These are phyloP conservation scores for Thalassophryne amazonica DNA, from an alignment of 2,797 vertebrate genomes.

Conservation along the genomic window DNA sequence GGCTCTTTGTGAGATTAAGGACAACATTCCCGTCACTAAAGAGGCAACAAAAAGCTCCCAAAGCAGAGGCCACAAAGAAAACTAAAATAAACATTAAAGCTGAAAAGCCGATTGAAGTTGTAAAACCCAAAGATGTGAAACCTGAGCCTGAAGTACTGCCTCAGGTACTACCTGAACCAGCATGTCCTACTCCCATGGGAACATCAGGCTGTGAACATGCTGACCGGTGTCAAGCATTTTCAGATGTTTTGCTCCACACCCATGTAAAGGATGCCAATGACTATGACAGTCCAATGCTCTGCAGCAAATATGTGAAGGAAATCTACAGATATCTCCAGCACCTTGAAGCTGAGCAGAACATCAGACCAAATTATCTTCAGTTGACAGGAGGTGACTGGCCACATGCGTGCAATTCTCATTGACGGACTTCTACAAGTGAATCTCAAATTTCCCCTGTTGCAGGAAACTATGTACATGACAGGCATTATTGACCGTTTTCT, in stretches of 20 bases:
- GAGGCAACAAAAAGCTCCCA: constrained; percentile 59
- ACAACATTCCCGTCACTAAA: constrained; percentile 48
- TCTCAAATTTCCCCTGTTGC: constrained; percentile 81
- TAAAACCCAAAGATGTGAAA: no score
- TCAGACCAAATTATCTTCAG: constrained; percentile 76
- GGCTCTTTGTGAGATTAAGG: no score
- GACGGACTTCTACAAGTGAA: constrained; percentile 90
- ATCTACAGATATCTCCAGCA: constrained; percentile 85
- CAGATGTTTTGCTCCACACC: constrained; percentile 76
- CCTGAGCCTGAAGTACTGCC: no score
- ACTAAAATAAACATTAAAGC: no score
- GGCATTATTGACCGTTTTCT: constrained; percentile 85
- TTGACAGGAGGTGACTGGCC: constrained; percentile 81
- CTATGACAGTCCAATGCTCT: constrained; percentile 80
- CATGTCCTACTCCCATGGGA: constrained; percentile 76
- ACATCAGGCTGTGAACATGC: constrained; percentile 70
- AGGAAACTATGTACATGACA: constrained; percentile 90
- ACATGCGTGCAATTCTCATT: constrained; percentile 85
- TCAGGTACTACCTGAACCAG: constrained; percentile 57
- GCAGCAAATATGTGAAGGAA: constrained; percentile 85
- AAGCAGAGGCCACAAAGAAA: no score
- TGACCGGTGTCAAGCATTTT: constrained; percentile 82
- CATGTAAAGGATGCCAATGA: constrained; percentile 79
- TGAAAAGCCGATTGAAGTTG: no score
- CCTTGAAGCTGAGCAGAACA: constrained; percentile 79